These are phyloP conservation scores for Eubucco bourcierii DNA, from an alignment of 2,113 vertebrate species.

Conservation along the genomic window DNA sequence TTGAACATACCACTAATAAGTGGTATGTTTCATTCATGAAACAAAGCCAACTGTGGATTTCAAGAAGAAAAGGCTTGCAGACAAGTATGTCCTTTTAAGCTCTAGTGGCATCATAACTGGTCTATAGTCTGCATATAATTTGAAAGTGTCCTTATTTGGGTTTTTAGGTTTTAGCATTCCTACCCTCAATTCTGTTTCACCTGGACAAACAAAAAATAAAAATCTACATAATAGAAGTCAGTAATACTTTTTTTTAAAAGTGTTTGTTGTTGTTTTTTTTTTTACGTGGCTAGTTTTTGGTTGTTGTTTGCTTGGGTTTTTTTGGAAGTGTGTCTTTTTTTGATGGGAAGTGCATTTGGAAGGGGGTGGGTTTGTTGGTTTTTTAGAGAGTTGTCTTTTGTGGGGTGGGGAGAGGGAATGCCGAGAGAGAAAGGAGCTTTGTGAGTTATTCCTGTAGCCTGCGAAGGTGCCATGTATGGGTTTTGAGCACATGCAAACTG, in stretches of 20 bases:
- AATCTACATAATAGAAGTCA: background rate
- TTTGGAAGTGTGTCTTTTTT: background rate
- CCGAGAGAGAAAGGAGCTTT: background rate
- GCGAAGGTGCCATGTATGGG: background rate
- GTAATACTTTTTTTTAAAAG: background rate
- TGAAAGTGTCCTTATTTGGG: background rate
- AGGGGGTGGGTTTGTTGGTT: fast-evolving
- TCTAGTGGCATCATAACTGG: background rate
- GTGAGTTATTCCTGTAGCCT: background rate
- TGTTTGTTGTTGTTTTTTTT: too few relatives aligned
- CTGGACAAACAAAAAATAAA: background rate
- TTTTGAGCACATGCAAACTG: constrained; percentile 15
- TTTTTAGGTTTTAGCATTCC: background rate
- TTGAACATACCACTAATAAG: background rate
- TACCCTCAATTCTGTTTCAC: background rate
- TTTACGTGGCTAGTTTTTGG: background rate
- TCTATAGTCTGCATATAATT: background rate
- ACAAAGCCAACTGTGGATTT: background rate
- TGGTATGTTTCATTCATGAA: background rate
- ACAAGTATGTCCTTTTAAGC: background rate
- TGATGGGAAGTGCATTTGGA: background rate
- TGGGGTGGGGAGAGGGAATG: too few relatives aligned
- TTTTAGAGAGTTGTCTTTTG: fast-evolving
- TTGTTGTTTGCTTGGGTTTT: too few relatives aligned
- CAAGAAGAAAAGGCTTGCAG: background rate